Evolutionary conservation across 2,113 vertebrate species (phyloP), one percentile per base, ranked within the genome.

Genomic region (Phalacrocorax pelagicus): DNA sequence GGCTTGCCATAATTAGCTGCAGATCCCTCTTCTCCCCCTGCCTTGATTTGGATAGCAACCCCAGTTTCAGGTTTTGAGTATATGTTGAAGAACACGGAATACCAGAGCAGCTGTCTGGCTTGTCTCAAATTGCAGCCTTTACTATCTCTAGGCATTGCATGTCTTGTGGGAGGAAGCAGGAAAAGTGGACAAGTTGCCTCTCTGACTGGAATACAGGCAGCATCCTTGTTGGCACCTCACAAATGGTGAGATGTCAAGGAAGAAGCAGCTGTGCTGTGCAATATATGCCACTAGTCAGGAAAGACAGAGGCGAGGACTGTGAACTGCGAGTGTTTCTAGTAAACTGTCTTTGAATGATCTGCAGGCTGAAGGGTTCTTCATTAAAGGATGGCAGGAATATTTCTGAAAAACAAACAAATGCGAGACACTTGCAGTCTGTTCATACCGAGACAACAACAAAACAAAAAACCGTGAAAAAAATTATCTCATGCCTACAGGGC

Each of bases 331-430:
- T 66, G 44, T 55, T 90, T 79, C 65, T 27, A 30, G 38, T 70
- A 13, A 91, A 40, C 61, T 81, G 55, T 38, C 11, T 42, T 57
- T 40, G 66, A 86, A 49, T 12, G 27, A 71, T 71, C 81, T 94
- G 81, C 75, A 62, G 81, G 66, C 54, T 71, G 44, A 82, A 74
- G 47, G 77, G 55, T 86, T 66, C 71, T 73, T 71, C 80, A 71
- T 88, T 29, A 86, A 55, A 83, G 32, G 55, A 44, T 54, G n/a
- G 58, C 10, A 2, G 72, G 62, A 89, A 66, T 40, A 51, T 80
- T 95, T 89, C 91, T 69, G 69, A 86, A 70, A 88, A 94, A 86
- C 70, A 89, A 75, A 74, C 74, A 58, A 95, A 40, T 51, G n/a
- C 16, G 92, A 81, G 65, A 55, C 79, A 49, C 22, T 23, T 27